Conservation (phyloP, 35 echinoderm and acorn worm species). For the Ophiothrix spiculata region DNA sequence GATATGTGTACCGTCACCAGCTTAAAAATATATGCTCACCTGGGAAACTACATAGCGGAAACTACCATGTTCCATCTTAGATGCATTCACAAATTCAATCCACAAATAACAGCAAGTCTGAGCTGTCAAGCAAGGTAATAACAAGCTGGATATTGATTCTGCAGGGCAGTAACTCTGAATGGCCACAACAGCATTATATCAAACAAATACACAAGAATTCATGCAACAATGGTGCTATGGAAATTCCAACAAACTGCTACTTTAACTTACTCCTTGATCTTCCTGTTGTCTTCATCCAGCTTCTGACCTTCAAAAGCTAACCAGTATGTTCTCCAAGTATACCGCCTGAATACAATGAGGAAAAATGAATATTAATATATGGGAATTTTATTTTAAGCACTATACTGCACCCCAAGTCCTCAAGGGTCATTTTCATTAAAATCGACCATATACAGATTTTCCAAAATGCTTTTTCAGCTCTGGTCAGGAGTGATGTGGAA, state of each 20-base stretch:
- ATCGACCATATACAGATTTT: too few relatives aligned
- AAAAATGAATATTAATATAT: too few relatives aligned
- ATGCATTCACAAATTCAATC: neutral
- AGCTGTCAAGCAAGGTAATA: neutral
- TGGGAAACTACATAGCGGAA: too few relatives aligned
- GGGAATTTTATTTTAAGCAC: too few relatives aligned
- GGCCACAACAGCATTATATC: neutral
- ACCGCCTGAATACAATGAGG: too few relatives aligned
- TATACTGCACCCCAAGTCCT: too few relatives aligned
- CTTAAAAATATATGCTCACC: too few relatives aligned
- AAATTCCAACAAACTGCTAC: too few relatives aligned
- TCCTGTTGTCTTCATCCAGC: conserved; percentile 63
- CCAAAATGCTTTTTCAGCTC: too few relatives aligned
- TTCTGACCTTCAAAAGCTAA: conserved; percentile 71
- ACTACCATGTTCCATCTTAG: neutral
- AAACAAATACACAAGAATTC: neutral
- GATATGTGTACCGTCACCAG: too few relatives aligned
- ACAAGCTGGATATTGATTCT: neutral
- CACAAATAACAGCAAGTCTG: neutral
- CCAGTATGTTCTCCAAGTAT: conserved; percentile 81
- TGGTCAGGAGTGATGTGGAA: too few relatives aligned
- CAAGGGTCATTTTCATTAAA: too few relatives aligned
- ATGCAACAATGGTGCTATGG: neutral
- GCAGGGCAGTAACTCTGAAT: neutral
- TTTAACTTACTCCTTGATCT: conserved; percentile 82